A percentile compares a stretch with the other conserved stretches of the same genome.
Conservation (phyloP, 2,797 vertebrate species). For the Spea hammondii region DNA sequence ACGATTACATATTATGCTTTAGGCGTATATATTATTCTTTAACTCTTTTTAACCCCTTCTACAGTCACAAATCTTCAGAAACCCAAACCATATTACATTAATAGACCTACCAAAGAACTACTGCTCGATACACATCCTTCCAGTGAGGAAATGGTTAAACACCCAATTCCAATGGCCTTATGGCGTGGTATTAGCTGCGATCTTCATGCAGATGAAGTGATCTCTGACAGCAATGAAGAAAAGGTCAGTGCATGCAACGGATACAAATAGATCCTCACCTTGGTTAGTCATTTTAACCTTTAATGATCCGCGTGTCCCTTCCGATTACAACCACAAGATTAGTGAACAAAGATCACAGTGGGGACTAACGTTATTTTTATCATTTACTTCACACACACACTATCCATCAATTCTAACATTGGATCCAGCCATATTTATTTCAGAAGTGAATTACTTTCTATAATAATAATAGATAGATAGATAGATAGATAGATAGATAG, state of each 20-base stretch:
- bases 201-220: background rate
- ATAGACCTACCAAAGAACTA: too few relatives aligned
- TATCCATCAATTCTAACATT: too few relatives aligned
- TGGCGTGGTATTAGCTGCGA: background rate
- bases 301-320: conserved; percentile 25
- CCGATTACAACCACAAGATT: background rate
- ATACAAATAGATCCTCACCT: conserved; percentile 23
- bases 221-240: conserved; percentile 19
- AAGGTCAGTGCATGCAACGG: conserved; percentile 10
- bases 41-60: too few relatives aligned
- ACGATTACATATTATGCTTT: too few relatives aligned
- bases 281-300: conserved; percentile 12
- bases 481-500: conserved; percentile 4
- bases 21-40: too few relatives aligned
- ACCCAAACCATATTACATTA: too few relatives aligned
- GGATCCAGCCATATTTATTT: too few relatives aligned
- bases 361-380: background rate
- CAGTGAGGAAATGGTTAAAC: background rate
- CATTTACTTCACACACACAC: too few relatives aligned
- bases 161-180: background rate
- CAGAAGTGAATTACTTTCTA: background rate
- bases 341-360: background rate
- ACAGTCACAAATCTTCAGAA: too few relatives aligned
- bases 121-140: background rate
- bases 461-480: background rate